Percentiles rank a stretch among this genome's conserved stretches.
Evolutionary conservation across 2,797 vertebrate genomes (phyloP).

Genomic region (Sandelia bainsii): DNA sequence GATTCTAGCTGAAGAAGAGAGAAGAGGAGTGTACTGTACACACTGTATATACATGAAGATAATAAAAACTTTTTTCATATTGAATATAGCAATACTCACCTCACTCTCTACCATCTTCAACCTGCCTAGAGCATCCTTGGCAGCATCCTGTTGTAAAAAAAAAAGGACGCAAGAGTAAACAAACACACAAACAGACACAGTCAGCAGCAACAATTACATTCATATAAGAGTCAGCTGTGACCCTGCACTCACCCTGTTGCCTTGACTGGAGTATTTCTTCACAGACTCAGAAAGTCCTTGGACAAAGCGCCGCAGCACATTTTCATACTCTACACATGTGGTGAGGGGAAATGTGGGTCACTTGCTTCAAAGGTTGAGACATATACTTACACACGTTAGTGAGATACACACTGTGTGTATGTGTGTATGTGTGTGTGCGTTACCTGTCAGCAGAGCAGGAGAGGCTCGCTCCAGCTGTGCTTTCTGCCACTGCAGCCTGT

Average conservation of each 20-base stretch:
- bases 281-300: conserved; percentile 89
- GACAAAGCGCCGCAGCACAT: conserved; percentile 84
- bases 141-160: conserved; percentile 84
- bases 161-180: background rate
- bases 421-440: conserved; percentile 8
- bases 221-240: background rate
- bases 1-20: conserved; percentile 79
- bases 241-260: conserved; percentile 87
- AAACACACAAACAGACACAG: background rate
- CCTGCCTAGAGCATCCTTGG: conserved; percentile 90
- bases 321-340: conserved; percentile 85
- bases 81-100: conserved; percentile 69
- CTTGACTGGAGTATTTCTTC: conserved; percentile 88
- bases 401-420: background rate
- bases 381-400: background rate
- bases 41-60: background rate
- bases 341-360: conserved; percentile 18
- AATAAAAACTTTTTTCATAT: background rate
- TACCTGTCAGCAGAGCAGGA: conserved; percentile 82
- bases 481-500: conserved; percentile 90
- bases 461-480: conserved; percentile 86
- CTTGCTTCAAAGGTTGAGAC: background rate
- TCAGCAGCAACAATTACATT: background rate
- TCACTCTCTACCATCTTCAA: conserved; percentile 90
- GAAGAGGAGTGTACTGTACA: background rate